Evolutionary conservation across 2,113 vertebrate genomes (phyloP).

Genomic region (Odontophorus gujanensis): DNA sequence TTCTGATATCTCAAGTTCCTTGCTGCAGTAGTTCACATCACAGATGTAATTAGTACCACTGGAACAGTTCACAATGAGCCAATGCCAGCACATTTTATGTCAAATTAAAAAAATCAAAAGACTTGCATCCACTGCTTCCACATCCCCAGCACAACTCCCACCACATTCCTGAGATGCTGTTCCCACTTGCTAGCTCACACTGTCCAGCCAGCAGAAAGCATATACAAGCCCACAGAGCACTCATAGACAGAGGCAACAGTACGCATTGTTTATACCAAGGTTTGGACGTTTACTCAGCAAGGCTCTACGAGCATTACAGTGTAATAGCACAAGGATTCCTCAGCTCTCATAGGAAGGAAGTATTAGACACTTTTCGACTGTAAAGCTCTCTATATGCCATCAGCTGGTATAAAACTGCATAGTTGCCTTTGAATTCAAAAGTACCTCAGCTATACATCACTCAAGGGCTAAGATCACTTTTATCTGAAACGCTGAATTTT

Average conservation of each 20-base stretch:
- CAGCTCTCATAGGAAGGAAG: background rate
- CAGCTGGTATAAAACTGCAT: background rate
- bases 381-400: background rate
- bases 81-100: background rate
- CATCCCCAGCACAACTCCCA: background rate
- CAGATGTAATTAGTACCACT: background rate
- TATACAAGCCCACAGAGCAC: background rate
- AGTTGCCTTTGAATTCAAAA: background rate
- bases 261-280: background rate
- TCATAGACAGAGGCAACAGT: background rate
- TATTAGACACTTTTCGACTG: background rate
- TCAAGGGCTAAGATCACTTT: background rate
- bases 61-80: background rate
- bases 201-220: background rate
- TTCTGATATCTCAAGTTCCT: background rate
- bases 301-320: background rate
- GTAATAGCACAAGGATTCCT: background rate
- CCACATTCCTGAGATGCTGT: background rate
- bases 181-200: background rate
- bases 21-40: background rate
- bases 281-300: background rate
- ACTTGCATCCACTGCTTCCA: background rate
- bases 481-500: background rate
- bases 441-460: background rate
- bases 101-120: background rate